Conservation (phyloP, 2,113 vertebrate species). For the Hemichromis elongatus region DNA sequence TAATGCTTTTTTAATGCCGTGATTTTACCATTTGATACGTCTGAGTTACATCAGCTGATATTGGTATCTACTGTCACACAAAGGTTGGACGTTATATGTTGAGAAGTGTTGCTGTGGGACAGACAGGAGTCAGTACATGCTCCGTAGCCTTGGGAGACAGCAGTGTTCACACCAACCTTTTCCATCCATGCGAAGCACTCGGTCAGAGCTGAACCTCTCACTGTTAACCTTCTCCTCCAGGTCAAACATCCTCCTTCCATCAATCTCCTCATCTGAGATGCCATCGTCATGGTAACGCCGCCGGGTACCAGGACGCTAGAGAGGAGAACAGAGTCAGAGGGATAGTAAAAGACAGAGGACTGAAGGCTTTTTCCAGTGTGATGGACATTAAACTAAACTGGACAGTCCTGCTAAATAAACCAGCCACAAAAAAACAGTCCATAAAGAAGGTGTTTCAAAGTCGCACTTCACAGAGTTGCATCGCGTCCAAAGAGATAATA, state of each 20-base stretch:
- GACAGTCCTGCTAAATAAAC: not conserved
- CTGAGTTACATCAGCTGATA: not conserved
- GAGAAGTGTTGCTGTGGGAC: not conserved
- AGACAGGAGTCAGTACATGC: not conserved
- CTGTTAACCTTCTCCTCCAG: slow-evolving; percentile 90
- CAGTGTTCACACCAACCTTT: slow-evolving; percentile 71
- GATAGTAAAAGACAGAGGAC: not conserved
- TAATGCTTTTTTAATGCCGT: too few relatives aligned
- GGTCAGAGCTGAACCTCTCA: slow-evolving; percentile 82
- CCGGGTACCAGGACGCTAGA: slow-evolving; percentile 85
- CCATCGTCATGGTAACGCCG: slow-evolving; percentile 94
- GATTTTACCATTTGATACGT: not conserved
- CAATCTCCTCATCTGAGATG: slow-evolving; percentile 97
- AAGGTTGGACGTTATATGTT: not conserved
- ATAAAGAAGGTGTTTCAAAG: not conserved
- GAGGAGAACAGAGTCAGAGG: not conserved
- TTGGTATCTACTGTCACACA: not conserved
- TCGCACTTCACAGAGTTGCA: not conserved
- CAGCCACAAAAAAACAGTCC: not conserved
- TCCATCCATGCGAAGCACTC: slow-evolving; percentile 90
- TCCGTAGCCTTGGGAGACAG: not conserved
- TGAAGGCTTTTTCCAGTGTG: not conserved
- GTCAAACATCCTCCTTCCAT: slow-evolving; percentile 92
- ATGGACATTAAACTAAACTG: not conserved
- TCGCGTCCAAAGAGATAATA: not conserved